Evolutionary conservation across 2,888 invertebrate genomes (phyloP).

Genomic region (Polietes domitor): DNA sequence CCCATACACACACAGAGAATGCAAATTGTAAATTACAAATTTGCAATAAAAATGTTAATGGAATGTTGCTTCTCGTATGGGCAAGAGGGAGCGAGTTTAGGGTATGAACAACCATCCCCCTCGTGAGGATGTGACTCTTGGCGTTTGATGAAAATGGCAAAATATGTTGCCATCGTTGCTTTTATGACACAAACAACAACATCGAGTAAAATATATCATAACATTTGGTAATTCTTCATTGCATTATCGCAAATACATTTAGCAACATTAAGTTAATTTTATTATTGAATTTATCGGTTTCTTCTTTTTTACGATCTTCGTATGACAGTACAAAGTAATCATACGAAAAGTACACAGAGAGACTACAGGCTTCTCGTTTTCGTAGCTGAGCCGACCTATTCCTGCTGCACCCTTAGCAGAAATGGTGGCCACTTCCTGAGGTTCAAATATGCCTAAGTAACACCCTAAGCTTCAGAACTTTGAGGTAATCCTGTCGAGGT

Average conservation of each 20-base stretch:
- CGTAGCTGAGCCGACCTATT: too few species aligned
- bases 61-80: slow-evolving; percentile 52
- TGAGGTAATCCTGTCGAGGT: too few species aligned
- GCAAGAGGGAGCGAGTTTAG: neutral
- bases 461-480: too few species aligned
- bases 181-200: slow-evolving; percentile 60
- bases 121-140: slow-evolving; percentile 42
- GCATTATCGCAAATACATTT: slow-evolving; percentile 79
- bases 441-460: too few species aligned
- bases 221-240: slow-evolving; percentile 73
- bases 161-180: slow-evolving; percentile 52
- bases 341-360: neutral
- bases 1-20: slow-evolving; percentile 71
- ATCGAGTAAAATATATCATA: slow-evolving; percentile 45
- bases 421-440: too few species aligned
- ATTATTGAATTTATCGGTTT: slow-evolving; percentile 65
- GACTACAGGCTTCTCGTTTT: too few species aligned
- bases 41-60: slow-evolving; percentile 78
- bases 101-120: neutral
- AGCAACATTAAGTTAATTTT: slow-evolving; percentile 74
- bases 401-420: too few species aligned
- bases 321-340: slow-evolving; percentile 16
- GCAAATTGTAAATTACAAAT: slow-evolving; percentile 80
- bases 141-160: slow-evolving; percentile 51
- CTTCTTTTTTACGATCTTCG: slow-evolving; percentile 47